Base-by-base conservation (phyloP, 1,140 invertebrate species). In the Hylaeus volcanicus region DNA sequence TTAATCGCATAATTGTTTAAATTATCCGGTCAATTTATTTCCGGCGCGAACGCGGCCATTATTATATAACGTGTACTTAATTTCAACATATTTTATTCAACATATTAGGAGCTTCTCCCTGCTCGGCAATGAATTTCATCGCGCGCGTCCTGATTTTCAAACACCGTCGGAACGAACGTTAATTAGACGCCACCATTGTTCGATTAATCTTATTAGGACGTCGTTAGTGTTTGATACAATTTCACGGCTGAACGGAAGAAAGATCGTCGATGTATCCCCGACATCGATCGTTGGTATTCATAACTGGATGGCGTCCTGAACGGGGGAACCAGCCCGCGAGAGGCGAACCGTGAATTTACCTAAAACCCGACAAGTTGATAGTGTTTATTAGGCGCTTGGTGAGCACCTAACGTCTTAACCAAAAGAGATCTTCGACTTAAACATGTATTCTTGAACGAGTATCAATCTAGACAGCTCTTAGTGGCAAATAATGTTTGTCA, bases 11-110 rank as follows among this genome's bases (percentile, higher is more conserved):
- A 73, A 85, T 76, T 84, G 82, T 76, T 85, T 53, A 73, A 85
- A 85, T 81, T 81, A 84, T 64, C 60, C 58, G 39, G 41, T 55
- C 82, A 81, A 85, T 85, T 84, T 81, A 85, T 81, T 81, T 56
- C 63, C 51, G 14, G 51, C 60, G 41, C 45, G 58, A 61, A 70
- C 68, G 43, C 26, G n/a, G 9, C 69, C 39, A n/a, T 45, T 51
- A 45, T 79, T 73, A 15, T 26, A 66, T 72, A 26, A 53, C 66
- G 60, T 72, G 71, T 81, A 65, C 53, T 48, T 74, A 74, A 84
- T 85, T 74, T 66, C 66, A 53, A 65, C 63, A 58, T 65, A 53
- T 80, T 84, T 74, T 73, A 74, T n/a, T n/a, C n/a, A n/a, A n/a
- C n/a, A n/a, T n/a, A n/a, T n/a, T 51, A 39, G 73, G 37, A 74